phyloP scores from a whole-genome alignment of 2,113 vertebrate species.

The Lagopus leucura region DNA sequence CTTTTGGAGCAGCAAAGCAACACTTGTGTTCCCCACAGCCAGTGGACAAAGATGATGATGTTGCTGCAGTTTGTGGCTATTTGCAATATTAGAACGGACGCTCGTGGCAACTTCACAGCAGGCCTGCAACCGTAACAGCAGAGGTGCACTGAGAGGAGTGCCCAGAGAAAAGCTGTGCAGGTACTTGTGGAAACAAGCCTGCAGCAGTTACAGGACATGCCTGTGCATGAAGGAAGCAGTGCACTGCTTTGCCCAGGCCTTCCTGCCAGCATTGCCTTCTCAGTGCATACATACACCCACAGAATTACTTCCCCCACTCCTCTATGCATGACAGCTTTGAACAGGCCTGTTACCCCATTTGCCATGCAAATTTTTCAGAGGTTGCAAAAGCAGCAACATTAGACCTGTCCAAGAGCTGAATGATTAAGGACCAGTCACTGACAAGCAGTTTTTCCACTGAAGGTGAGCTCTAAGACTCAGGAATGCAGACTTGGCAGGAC shows the following conservation, averaged over 20 bases:
- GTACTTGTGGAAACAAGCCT: background rate
- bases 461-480: accelerated
- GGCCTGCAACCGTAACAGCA: accelerated
- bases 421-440: background rate
- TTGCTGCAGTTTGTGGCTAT: background rate
- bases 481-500: background rate
- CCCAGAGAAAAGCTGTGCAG: background rate
- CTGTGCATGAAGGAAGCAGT: background rate
- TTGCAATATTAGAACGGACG: background rate
- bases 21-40: accelerated
- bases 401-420: background rate
- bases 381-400: background rate
- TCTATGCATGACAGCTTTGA: background rate
- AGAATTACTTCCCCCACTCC: background rate
- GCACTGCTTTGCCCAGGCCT: background rate
- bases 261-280: background rate
- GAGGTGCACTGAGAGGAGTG: background rate
- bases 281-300: accelerated
- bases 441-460: background rate
- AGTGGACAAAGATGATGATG: background rate
- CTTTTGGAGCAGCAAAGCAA: accelerated
- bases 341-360: background rate
- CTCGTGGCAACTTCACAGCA: background rate
- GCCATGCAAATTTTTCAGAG: background rate
- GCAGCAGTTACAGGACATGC: accelerated